Base-by-base conservation (phyloP, 2,797 vertebrate species). In the Sphaeramia orbicularis region DNA sequence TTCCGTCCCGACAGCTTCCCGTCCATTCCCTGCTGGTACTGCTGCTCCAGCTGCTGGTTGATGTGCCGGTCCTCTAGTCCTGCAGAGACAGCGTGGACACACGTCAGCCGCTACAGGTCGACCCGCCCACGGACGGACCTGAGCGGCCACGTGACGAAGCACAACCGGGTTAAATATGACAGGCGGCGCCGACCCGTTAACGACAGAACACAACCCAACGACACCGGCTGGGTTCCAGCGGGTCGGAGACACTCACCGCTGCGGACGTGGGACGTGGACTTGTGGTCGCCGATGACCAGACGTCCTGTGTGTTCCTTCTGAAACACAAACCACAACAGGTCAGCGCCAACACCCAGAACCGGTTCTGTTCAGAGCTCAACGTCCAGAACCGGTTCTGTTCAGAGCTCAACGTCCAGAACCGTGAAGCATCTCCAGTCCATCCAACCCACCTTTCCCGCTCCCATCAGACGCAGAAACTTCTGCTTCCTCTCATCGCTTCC, bases 251-350 rank as follows among this genome's bases (percentile, higher is more conserved):
- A 35, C 95, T 96, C 91, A 99, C 97, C 97, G 89, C 95, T 97
- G 78, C 97, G 95, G 87, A 98, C 93, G 87, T 97, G 96, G 62
- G 97, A 98, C 6, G 97, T 98, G 38, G 97, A 97, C 86, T 95
- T 97, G 92, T 99, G 97, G 88, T 99, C 97, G 76, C 97, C 97
- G 74, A 99, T 99, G 84, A 98, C 95, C 52, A 99, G 95, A 30
- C 96, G 96, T 36, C 97, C 97, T 21, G 96, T 97, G 78, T 93
- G 97, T 89, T 98, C 97, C 89, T 96, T 99, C 97, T 99, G 72
- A 11, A 65, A 30, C 56, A 41, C 19, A 71, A 1, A 71, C 24
- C 24, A 27, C 6, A 61, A 53, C 7, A 49, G 24, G 6, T 27
- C 24, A 27, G 24, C 24, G 24, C 24, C 24, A 27, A 27, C 4